These are phyloP conservation scores for Polypterus bichir DNA, from an alignment of 2,113 vertebrate species.

Conservation along the genomic window DNA sequence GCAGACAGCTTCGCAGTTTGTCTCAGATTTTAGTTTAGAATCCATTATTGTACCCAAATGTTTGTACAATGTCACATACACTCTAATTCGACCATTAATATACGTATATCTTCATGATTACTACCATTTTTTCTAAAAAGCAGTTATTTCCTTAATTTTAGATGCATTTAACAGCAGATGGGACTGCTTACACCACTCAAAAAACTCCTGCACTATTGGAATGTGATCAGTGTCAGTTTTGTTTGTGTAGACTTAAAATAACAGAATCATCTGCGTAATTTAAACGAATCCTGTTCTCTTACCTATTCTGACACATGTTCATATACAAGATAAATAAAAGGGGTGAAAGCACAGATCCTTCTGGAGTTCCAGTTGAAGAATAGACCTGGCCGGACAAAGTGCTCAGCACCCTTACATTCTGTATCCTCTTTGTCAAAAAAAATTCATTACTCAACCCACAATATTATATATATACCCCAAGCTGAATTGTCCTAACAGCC, in stretches of 20 bases:
- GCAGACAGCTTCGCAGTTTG: too few relatives aligned
- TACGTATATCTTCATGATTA: background rate
- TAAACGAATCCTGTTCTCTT: background rate
- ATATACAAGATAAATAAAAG: slow-evolving; percentile 9
- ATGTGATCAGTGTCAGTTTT: background rate
- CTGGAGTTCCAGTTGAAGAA: slow-evolving; percentile 6
- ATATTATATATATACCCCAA: slow-evolving; percentile 1
- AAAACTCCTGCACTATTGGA: background rate
- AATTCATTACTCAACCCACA: background rate
- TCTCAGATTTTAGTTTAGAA: too few relatives aligned
- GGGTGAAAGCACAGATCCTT: slow-evolving; percentile 2
- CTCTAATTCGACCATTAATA: background rate
- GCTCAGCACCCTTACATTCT: slow-evolving; percentile 2
- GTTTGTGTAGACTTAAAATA: background rate
- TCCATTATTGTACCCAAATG: background rate
- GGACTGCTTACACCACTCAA: slow-evolving; percentile 2
- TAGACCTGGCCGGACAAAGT: slow-evolving; percentile 5
- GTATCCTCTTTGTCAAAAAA: too few relatives aligned
- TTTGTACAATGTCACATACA: slow-evolving; percentile 1
- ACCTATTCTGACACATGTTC: slow-evolving; percentile 4
- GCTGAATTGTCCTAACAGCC: slow-evolving; percentile 7
- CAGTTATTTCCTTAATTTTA: background rate
- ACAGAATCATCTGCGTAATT: background rate
- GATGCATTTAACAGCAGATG: background rate
- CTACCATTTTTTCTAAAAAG: too few relatives aligned